Percentiles rank a stretch among this genome's conserved stretches.
These are phyloP conservation scores for Actinostola sp. DNA, from an alignment of 92 coral and sea anemone genomes.

Conservation along the genomic window DNA sequence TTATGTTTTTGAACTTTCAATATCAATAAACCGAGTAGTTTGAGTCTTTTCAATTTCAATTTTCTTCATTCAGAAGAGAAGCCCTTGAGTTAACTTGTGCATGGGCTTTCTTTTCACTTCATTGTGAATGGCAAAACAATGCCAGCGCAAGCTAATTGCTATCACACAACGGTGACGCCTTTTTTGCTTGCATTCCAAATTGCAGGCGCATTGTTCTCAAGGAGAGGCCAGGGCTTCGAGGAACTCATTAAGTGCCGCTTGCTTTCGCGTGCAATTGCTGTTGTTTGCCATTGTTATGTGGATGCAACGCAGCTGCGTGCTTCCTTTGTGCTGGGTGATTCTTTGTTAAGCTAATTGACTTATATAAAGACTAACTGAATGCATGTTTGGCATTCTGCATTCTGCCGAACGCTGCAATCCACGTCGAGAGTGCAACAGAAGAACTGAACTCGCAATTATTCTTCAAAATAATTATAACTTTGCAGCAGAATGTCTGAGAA, in stretches of 20 bases:
- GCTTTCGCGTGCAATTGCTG: slow-evolving; percentile 34
- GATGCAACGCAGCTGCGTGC: slow-evolving; percentile 18
- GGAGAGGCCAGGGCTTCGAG: background rate
- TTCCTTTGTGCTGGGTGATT: background rate
- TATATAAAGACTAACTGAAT: background rate
- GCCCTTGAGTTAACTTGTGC: background rate
- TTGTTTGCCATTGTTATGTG: slow-evolving; percentile 15
- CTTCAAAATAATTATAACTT: background rate
- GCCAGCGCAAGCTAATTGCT: slow-evolving; percentile 5
- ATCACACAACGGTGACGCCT: background rate
- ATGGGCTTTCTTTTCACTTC: background rate
- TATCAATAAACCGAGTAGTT: too few relatives aligned
- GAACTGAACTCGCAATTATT: background rate
- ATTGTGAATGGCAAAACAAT: background rate
- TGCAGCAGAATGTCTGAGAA: slow-evolving; percentile 8
- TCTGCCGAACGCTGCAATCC: background rate
- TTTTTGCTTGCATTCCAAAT: slow-evolving; percentile 21
- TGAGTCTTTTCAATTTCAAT: too few relatives aligned
- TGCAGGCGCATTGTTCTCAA: slow-evolving; percentile 18
- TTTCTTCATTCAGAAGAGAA: background rate
- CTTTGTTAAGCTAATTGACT: background rate
- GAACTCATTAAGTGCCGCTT: slow-evolving; percentile 1
- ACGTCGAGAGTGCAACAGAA: background rate
- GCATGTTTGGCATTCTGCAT: slow-evolving; percentile 12
- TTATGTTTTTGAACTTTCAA: too few relatives aligned